Conservation (phyloP, 1,140 invertebrate genomes). For the Samia ricini region DNA sequence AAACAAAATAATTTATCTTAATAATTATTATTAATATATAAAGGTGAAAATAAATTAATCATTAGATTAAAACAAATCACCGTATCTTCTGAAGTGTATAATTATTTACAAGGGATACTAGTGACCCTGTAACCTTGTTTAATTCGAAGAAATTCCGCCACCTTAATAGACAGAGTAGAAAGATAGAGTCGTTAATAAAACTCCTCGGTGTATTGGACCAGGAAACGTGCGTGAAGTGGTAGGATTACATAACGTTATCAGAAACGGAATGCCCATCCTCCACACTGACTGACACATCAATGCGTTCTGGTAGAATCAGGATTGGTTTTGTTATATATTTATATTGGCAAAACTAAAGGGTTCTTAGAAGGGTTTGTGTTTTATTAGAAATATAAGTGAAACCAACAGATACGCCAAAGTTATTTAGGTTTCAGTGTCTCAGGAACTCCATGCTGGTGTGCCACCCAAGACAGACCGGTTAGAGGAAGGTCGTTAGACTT, state of each 20-base stretch:
- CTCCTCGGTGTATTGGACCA: slow-evolving; percentile 36
- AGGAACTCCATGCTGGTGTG: slow-evolving; percentile 74
- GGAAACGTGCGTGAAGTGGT: slow-evolving; percentile 38
- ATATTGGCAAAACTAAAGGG: slow-evolving; percentile 17
- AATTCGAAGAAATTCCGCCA: slow-evolving; percentile 66
- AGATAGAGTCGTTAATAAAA: slow-evolving; percentile 24
- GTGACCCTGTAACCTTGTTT: slow-evolving; percentile 59
- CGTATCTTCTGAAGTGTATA: slow-evolving; percentile 24
- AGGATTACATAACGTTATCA: slow-evolving; percentile 28
- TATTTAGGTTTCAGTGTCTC: slow-evolving; percentile 55
- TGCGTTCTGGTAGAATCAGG: neutral
- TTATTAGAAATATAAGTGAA: slow-evolving; percentile 48
- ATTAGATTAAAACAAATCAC: slow-evolving; percentile 46
- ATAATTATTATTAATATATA: neutral
- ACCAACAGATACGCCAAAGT: slow-evolving; percentile 52
- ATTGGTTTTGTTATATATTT: slow-evolving; percentile 11
- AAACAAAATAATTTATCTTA: neutral
- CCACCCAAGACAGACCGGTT: slow-evolving; percentile 75
- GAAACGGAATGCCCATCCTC: neutral
- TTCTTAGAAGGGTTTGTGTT: slow-evolving; percentile 34
- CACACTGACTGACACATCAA: neutral
- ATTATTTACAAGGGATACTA: slow-evolving; percentile 54
- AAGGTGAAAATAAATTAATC: slow-evolving; percentile 23
- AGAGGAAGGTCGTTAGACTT: slow-evolving; percentile 75
- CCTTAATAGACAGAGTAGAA: slow-evolving; percentile 65